Percentiles rank a stretch among this genome's conserved stretches.
Evolutionary conservation across 2,888 invertebrate species (phyloP).

Genomic region (Dione juno): DNA sequence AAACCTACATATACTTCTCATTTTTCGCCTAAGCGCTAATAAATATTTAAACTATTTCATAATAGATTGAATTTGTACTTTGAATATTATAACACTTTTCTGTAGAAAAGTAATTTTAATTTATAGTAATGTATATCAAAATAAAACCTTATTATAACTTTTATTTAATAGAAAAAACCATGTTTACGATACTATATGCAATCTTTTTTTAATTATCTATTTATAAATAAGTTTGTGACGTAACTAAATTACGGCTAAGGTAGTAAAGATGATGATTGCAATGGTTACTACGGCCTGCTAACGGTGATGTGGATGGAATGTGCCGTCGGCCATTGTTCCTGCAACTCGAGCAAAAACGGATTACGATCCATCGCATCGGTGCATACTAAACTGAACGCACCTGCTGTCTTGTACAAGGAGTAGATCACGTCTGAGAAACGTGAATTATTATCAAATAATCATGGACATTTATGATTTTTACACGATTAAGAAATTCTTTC

Average conservation of each 20-base stretch:
- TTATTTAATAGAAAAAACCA: background rate
- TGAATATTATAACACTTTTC: no score
- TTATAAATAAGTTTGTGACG: slow-evolving; percentile 1
- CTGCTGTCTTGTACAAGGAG: slow-evolving; percentile 55
- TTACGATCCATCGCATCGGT: slow-evolving; percentile 60
- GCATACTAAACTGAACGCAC: slow-evolving; percentile 66
- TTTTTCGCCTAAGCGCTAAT: no score
- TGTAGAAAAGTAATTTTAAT: background rate
- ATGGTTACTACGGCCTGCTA: slow-evolving; percentile 67
- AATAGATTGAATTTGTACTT: no score
- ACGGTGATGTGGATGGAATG: slow-evolving; percentile 77
- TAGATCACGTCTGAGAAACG: slow-evolving; percentile 32
- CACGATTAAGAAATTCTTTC: no score
- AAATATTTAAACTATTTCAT: no score
- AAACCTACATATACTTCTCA: no score
- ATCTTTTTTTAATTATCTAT: background rate
- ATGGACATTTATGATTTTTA: background rate
- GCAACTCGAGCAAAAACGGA: slow-evolving; percentile 67
- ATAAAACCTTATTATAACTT: background rate
- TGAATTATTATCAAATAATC: background rate
- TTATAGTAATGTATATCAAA: background rate
- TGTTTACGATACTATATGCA: background rate
- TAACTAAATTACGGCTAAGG: slow-evolving; percentile 23
- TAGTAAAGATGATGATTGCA: slow-evolving; percentile 56
- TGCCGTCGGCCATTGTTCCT: slow-evolving; percentile 73